Conservation (phyloP, 1,140 invertebrate genomes). For the Drosophila hydei region DNA sequence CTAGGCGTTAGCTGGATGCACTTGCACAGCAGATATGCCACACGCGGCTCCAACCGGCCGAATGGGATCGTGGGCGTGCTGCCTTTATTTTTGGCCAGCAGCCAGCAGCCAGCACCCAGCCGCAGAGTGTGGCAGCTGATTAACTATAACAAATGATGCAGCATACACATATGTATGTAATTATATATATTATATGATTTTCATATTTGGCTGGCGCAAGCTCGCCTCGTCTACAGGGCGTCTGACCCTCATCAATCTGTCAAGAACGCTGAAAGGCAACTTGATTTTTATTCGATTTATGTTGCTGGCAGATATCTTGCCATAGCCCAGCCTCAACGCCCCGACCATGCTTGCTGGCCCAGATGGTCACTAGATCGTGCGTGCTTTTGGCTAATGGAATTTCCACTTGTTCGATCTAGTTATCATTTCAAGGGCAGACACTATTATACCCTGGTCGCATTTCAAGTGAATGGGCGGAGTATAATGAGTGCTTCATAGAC, state of each 20-base stretch:
- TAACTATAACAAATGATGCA: conserved; percentile 12
- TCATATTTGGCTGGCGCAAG: conserved; percentile 17
- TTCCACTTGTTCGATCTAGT: conserved; percentile 43
- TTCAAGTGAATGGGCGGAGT: no score
- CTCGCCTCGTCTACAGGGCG: not conserved
- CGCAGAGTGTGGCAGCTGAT: conserved; percentile 24
- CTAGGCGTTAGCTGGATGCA: conserved; percentile 17
- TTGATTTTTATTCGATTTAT: conserved; percentile 25
- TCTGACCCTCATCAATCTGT: conserved; percentile 42
- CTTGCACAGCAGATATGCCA: conserved; percentile 15
- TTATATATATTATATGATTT: not conserved
- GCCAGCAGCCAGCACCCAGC: conserved; percentile 34
- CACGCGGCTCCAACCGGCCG: conserved; percentile 8
- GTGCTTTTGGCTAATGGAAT: conserved; percentile 27
- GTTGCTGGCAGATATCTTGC: conserved; percentile 12
- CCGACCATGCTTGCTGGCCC: not conserved
- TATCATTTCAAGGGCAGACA: conserved; percentile 24
- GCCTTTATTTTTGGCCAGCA: conserved; percentile 21
- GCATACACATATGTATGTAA: conserved; percentile 1
- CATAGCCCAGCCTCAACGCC: not conserved
- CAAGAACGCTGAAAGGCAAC: conserved; percentile 31
- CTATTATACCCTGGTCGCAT: not conserved
- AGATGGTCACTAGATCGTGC: conserved; percentile 24
- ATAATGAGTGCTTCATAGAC: no score
- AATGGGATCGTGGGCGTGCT: conserved; percentile 6